These are phyloP conservation scores for Drosophila yakuba DNA, from an alignment of 1,140 invertebrate genomes.

Conservation along the genomic window DNA sequence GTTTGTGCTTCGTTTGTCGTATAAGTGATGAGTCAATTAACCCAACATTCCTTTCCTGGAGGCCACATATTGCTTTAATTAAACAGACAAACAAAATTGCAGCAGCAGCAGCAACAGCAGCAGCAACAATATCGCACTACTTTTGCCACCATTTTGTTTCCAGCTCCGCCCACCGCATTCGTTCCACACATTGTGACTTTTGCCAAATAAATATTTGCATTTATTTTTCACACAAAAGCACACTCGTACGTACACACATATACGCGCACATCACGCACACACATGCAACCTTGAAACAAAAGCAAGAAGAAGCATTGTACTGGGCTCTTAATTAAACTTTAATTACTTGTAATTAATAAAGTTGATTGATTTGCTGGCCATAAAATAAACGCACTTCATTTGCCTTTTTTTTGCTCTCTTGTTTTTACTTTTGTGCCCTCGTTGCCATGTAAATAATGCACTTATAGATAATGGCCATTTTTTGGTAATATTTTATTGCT, in stretches of 20 bases:
- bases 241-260: constrained; percentile 11
- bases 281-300: constrained; percentile 71
- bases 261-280: constrained; percentile 20
- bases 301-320: constrained; percentile 22
- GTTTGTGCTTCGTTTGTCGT: constrained; percentile 81
- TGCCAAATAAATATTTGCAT: constrained; percentile 76
- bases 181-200: constrained; percentile 42
- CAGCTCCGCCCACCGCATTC: neutral
- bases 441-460: constrained; percentile 10
- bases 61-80: constrained; percentile 83
- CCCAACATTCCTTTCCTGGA: constrained; percentile 82
- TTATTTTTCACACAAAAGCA: constrained; percentile 41
- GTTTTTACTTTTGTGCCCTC: neutral
- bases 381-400: constrained; percentile 39
- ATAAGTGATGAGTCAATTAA: constrained; percentile 83
- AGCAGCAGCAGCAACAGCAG: constrained; percentile 22
- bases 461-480: neutral
- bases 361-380: constrained; percentile 63
- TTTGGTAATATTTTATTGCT: constrained; percentile 2
- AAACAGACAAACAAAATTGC: constrained; percentile 79
- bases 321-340: constrained; percentile 73
- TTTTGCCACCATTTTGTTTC: constrained; percentile 53
- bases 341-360: constrained; percentile 81
- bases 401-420: neutral
- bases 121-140: constrained; percentile 47